A percentile compares a stretch with the other conserved stretches of the same genome.
Conservation (phyloP, 2,797 vertebrate species). For the Onychomys torridus region DNA sequence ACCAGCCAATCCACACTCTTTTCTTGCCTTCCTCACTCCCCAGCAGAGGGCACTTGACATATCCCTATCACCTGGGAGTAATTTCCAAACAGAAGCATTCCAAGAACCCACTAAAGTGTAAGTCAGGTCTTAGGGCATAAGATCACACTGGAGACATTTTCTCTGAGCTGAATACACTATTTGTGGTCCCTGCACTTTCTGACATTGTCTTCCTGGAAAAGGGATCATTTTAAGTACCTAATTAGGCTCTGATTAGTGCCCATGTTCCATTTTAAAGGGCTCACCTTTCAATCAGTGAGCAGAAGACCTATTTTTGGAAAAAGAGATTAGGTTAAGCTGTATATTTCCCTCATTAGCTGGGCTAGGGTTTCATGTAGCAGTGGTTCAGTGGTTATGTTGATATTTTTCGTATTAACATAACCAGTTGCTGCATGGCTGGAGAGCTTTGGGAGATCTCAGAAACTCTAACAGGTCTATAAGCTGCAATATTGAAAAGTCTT, state of each 20-base stretch:
- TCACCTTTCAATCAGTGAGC: background rate
- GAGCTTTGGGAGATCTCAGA: background rate
- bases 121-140: background rate
- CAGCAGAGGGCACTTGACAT: background rate
- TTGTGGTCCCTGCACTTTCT: background rate
- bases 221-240: background rate
- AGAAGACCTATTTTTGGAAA: background rate
- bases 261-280: conserved; percentile 3
- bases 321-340: background rate
- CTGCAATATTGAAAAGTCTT: background rate
- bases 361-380: background rate
- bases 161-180: background rate
- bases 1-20: background rate
- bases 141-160: background rate
- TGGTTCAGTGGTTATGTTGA: background rate
- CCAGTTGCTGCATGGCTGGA: background rate
- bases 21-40: too few species aligned
- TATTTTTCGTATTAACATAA: background rate
- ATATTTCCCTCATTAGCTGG: background rate
- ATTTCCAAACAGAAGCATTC: conserved; percentile 18
- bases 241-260: background rate
- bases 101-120: background rate
- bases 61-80: too few species aligned
- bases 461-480: background rate
- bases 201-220: conserved; percentile 23